Conservation (phyloP, 2,113 vertebrate species). For the Dicaeum eximium region DNA sequence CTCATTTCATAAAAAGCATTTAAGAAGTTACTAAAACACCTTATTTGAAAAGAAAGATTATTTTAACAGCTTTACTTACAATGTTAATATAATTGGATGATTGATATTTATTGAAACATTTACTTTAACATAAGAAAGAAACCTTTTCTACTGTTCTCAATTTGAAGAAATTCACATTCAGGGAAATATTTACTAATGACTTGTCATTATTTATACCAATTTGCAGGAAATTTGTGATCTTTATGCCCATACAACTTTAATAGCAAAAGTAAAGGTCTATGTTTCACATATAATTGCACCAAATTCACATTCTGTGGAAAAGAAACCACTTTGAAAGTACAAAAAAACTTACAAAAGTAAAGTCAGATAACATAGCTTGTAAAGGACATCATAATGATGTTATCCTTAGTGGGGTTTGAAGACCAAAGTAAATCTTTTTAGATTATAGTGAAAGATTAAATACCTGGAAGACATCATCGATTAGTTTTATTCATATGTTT, state of each 20-base stretch:
- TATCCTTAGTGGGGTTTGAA: not conserved
- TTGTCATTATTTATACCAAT: not conserved
- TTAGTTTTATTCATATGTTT: not conserved
- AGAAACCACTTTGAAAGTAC: not conserved
- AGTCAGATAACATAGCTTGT: not conserved
- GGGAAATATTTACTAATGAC: not conserved
- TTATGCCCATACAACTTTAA: not conserved
- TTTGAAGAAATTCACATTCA: not conserved
- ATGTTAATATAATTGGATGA: not conserved
- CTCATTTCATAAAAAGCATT: not conserved
- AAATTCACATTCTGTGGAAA: not conserved
- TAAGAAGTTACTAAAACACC: not conserved
- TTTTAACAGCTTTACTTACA: not conserved
- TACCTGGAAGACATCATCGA: not conserved
- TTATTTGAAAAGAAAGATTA: not conserved
- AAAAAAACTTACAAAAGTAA: not conserved
- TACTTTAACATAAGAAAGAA: not conserved
- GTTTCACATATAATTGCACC: not conserved
- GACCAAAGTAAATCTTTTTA: not conserved
- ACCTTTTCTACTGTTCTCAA: not conserved
- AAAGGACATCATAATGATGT: not conserved
- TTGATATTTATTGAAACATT: not conserved
- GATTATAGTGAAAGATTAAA: not conserved
- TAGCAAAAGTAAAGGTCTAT: not conserved
- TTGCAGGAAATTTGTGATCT: not conserved